Base-by-base conservation (phyloP, 1,140 invertebrate genomes). In the Zaprionus davidi region DNA sequence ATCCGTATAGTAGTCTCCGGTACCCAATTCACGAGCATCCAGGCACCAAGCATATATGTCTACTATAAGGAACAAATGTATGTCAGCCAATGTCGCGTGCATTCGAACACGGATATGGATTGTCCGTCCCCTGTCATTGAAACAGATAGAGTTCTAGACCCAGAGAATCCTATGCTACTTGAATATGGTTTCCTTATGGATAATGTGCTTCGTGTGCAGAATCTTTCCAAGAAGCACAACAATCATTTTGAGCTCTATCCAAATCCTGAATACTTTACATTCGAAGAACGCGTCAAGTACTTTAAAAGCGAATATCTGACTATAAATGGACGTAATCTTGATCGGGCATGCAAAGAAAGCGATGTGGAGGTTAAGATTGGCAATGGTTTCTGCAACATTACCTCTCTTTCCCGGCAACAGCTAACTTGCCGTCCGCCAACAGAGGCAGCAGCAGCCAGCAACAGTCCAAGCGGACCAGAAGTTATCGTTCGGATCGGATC, bases 181-280 rank as follows among this genome's bases (percentile, higher is more conserved):
- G 96, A 98, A 90, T 99, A 98, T 93, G 98, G 98, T 17, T 99
- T 99, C 92, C 94, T 96, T 71, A 98, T 99, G 97, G 98, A 99
- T 93, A 97, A 98, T 92, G 98, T 99, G 0, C 95, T 95, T 70
- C 94, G 95, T 24, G 96, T 99, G 5, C 95, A 96, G 90, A 98
- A 99, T 93, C 93, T 99, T 9, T 96, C 96, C 3, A 94, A 92
- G 49, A 94, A 94, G 74, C 68, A 92, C 36, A 90, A 86, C 41
- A 93, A 93, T 64, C 94, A 95, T 78, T 99, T 99, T 90, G 93
- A 96, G 7, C 94, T 99, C 17, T 99, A 96, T 93, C 98, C 98
- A 7, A 97, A 99, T 94, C 98, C 98, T 1, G 94, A 96, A 58
- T 99, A 99, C 92, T 95, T 96, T 12, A 94, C 95, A 56, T 99